A percentile compares a stretch with the other conserved stretches of the same genome.
Conservation (phyloP, 1,140 invertebrate genomes). For the Leptinotarsa texana region DNA sequence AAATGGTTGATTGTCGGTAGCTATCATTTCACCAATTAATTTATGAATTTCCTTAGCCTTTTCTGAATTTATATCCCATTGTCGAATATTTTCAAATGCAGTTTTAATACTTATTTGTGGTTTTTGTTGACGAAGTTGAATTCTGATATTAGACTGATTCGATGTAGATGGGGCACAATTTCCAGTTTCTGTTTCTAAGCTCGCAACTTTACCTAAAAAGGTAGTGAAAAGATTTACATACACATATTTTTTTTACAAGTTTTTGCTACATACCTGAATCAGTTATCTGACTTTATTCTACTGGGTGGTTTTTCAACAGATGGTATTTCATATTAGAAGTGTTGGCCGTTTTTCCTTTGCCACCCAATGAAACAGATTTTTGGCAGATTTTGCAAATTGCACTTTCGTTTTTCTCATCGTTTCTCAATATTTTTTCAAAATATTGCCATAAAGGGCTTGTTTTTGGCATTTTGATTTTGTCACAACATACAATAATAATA, state of each 20-base stretch:
- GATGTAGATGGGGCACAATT: constrained; percentile 6
- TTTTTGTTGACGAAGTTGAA: constrained; percentile 4
- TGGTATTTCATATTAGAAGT: constrained; percentile 1
- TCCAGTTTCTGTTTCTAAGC: constrained; percentile 6
- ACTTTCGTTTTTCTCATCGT: constrained; percentile 3
- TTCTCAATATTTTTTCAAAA: constrained; percentile 4
- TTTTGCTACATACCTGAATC: not conserved
- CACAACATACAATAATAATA: constrained; percentile 1
- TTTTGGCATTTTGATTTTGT: not conserved
- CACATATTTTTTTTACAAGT: constrained; percentile 5
- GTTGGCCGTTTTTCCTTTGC: constrained; percentile 2
- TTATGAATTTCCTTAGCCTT: constrained; percentile 1
- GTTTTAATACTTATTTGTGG: constrained; percentile 7
- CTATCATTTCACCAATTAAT: constrained; percentile 6
- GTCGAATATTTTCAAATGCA: constrained; percentile 4
- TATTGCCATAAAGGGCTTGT: constrained; percentile 3
- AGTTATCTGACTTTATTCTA: not conserved
- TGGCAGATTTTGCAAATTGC: constrained; percentile 3
- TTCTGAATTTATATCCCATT: constrained; percentile 5
- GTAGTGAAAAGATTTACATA: constrained; percentile 5
- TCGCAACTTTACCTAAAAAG: constrained; percentile 6
- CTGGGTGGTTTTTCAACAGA: not conserved
- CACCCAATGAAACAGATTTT: not conserved
- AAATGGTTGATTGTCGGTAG: constrained; percentile 6
- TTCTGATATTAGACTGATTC: constrained; percentile 7